Evolutionary conservation across 2,797 vertebrate genomes (phyloP), one percentile per base, ranked within the genome.

Genomic region (Pampus argenteus): DNA sequence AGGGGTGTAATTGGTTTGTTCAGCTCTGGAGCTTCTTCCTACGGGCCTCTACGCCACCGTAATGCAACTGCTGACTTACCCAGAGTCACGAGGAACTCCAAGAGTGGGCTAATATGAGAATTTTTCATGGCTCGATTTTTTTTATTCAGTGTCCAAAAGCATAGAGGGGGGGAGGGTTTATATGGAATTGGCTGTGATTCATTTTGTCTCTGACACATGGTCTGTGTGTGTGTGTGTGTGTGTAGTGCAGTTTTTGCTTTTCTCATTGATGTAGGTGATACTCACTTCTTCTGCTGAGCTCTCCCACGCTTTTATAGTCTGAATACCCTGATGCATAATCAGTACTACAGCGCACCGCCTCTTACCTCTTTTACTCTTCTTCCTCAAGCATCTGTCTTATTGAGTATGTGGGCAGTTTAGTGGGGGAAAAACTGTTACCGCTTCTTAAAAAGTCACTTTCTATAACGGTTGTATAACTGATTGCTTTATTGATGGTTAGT

Each of bases 1-100:
- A 82, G 62, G 69, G 79, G 55, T 83, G 78, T 86, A 89, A 92
- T 87, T 84, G 89, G 81, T 88, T 88, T 81, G 87, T 87, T 89
- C 74, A 36, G 86, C 79, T 83, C 73, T 25, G 75, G 74, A 88
- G 85, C 60, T 13, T 90, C 82, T 79, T 91, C 86, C 85, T 75
- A 54, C 70, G 71, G 81, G 68, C 76, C 67, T 75, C 81, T 74
- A 34, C 22, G 31, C 42, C 71, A 74, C 78, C 20, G 11, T 48
- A 40, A 66, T 22, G 42, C 68, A 57, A 75, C 71, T 68, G 74
- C 82, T 78, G 80, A 86, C 81, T 81, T 82, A 55, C 49, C 67
- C 68, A 1, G 77, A 81, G 74, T 82, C 79, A 79, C 60, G 23
- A 74, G 67, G 42, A 79, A 74, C 81, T 82, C 9, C 69, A 55